Evolutionary conservation across 2,797 vertebrate species (phyloP).

Genomic region (Novumbra hubbsi): DNA sequence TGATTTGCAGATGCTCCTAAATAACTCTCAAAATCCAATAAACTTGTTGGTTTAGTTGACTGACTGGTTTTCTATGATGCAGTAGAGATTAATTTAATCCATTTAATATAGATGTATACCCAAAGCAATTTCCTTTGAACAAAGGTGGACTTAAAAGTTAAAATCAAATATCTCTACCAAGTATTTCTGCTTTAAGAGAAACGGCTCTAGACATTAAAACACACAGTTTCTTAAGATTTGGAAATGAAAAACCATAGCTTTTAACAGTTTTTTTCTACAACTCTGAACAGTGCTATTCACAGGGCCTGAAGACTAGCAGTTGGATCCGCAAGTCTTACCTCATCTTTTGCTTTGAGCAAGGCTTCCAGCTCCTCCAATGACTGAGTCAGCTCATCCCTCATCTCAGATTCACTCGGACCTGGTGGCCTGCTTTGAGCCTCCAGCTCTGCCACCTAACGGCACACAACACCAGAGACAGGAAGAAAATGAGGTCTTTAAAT

Average conservation of each 20-base stretch:
- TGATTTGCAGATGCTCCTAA: background rate
- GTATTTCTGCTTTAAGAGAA: background rate
- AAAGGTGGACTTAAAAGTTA: background rate
- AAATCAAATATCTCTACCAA: background rate
- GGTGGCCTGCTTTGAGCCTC: conserved; percentile 78
- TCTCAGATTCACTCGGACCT: conserved; percentile 61
- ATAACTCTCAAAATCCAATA: background rate
- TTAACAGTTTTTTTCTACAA: background rate
- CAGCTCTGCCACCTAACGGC: conserved; percentile 86
- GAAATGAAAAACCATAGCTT: background rate
- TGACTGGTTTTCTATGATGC: conserved; percentile 5
- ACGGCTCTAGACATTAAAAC: background rate
- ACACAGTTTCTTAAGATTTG: background rate
- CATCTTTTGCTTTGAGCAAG: conserved; percentile 85
- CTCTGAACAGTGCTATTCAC: background rate
- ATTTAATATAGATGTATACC: background rate
- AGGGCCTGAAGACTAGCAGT: background rate
- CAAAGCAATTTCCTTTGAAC: conserved; percentile 14
- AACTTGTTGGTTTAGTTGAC: background rate
- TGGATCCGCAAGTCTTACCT: conserved; percentile 67
- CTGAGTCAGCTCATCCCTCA: conserved; percentile 76
- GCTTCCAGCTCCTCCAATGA: conserved; percentile 85
- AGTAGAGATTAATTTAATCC: conserved; percentile 1
- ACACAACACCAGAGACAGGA: conserved; percentile 24
- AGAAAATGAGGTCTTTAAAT: background rate